A percentile compares a stretch with the other conserved stretches of the same genome.
Evolutionary conservation across 2,888 invertebrate genomes (phyloP).

Genomic region (Caenorhabditis virilis): DNA sequence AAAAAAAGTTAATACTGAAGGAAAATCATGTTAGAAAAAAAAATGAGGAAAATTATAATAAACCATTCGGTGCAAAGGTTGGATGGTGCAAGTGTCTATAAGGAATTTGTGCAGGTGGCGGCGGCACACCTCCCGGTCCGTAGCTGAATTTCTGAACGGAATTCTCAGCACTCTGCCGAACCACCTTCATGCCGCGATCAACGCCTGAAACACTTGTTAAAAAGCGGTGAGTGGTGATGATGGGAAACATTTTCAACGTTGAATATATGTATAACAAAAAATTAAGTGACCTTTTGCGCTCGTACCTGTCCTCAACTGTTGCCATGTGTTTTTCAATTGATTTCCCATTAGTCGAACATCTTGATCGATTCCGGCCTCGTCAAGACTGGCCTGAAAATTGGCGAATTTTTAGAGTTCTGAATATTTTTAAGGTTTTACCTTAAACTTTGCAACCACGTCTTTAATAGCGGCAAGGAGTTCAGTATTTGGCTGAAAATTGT

Average conservation of each 20-base stretch:
- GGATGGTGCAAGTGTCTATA: constrained; percentile 27
- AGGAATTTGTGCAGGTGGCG: constrained; percentile 21
- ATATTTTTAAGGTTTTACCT: constrained; percentile 15
- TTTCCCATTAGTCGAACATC: constrained; percentile 55
- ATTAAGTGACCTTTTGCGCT: constrained; percentile 34
- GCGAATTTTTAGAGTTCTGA: not conserved
- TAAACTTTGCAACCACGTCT: constrained; percentile 61
- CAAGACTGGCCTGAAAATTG: constrained; percentile 40
- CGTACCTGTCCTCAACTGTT: constrained; percentile 60
- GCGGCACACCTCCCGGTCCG: constrained; percentile 9
- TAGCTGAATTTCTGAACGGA: constrained; percentile 46
- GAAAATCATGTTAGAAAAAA: not conserved
- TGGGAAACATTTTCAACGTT: no score
- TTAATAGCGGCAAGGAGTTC: constrained; percentile 62
- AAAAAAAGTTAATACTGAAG: no score
- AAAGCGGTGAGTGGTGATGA: not conserved
- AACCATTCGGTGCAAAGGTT: constrained; percentile 19
- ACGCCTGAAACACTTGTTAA: constrained; percentile 36
- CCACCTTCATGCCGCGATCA: constrained; percentile 52
- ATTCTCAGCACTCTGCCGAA: constrained; percentile 48
- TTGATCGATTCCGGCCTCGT: constrained; percentile 56
- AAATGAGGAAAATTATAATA: constrained; percentile 19
- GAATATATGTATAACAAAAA: no score
- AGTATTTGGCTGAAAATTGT: constrained; percentile 60
- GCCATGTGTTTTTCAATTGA: constrained; percentile 61